phyloP scores from a whole-genome alignment of 2,113 vertebrate species.

The Colius striatus region DNA sequence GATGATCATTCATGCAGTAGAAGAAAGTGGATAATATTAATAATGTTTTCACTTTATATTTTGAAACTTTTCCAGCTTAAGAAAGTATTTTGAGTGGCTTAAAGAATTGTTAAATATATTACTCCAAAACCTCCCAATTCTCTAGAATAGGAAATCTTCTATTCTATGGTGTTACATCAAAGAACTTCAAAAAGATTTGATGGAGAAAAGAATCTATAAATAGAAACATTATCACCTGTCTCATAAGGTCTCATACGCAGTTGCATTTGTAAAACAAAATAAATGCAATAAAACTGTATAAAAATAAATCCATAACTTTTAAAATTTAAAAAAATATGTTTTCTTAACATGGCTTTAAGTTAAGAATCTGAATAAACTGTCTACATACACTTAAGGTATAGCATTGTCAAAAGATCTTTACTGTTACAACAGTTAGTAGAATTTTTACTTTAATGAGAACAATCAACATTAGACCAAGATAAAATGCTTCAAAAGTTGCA shows the following conservation, averaged over 20 bases:
- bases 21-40: background rate
- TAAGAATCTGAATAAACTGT: background rate
- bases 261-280: background rate
- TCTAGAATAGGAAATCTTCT: background rate
- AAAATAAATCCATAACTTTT: background rate
- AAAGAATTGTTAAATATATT: background rate
- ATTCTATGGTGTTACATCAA: background rate
- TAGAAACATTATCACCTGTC: background rate
- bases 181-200: background rate
- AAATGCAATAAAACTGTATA: background rate
- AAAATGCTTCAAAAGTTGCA: background rate
- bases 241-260: background rate
- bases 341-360: background rate
- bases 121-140: background rate
- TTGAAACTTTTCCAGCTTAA: background rate
- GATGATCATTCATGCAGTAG: background rate
- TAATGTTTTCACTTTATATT: background rate
- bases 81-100: background rate
- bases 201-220: background rate
- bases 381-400: background rate
- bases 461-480: background rate
- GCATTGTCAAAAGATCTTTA: background rate
- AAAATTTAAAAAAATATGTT: background rate
- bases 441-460: background rate
- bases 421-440: background rate